Conservation (phyloP, 2,797 vertebrate species). For the Notoglanidium macrostoma region DNA sequence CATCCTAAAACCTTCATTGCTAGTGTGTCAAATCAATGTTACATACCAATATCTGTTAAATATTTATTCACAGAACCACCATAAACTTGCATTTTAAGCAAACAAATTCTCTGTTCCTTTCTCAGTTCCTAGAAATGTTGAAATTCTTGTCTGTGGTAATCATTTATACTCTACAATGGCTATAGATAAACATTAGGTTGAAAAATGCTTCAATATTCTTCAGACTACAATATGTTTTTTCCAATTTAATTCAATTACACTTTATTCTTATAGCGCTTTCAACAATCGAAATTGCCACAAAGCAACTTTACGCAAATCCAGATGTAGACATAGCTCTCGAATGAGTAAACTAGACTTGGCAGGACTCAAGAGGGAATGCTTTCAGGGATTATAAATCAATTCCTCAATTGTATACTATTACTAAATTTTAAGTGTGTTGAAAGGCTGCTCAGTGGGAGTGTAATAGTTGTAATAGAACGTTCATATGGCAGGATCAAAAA, state of each 20-base stretch:
- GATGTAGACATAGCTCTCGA: background rate
- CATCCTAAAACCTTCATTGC: background rate
- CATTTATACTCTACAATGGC: background rate
- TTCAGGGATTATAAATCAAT: background rate
- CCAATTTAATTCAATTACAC: background rate
- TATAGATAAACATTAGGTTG: background rate
- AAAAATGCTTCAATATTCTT: background rate
- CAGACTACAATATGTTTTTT: no score
- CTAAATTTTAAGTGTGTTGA: background rate
- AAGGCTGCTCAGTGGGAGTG: background rate
- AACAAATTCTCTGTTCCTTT: background rate
- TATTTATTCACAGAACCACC: no score
- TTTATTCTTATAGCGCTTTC: background rate
- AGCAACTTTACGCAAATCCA: background rate
- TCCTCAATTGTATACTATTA: background rate
- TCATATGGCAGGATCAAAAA: constrained; percentile 8
- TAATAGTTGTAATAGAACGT: background rate
- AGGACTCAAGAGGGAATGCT: background rate
- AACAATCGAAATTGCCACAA: background rate
- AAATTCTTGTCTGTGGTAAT: background rate
- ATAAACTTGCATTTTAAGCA: background rate
- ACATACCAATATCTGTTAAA: background rate
- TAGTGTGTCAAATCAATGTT: background rate
- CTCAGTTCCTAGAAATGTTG: background rate
- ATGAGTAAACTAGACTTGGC: background rate